Conservation (phyloP, 53 echinoderm and acorn worm species). For the Echinometra lucunter region DNA sequence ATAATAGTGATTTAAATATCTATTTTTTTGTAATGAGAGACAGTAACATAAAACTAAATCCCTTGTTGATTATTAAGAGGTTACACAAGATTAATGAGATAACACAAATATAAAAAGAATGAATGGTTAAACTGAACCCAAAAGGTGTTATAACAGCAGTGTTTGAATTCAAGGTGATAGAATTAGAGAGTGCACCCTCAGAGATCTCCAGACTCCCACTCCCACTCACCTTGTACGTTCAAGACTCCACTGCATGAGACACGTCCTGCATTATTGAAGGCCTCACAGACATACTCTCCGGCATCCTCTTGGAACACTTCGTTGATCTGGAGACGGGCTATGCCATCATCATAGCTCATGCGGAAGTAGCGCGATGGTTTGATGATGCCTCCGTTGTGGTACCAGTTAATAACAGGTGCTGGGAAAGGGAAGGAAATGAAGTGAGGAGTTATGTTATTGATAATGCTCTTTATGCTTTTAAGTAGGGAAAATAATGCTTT, state of each 20-base stretch:
- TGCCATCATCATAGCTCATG: constrained; percentile 88
- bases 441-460: not conserved
- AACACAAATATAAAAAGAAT: constrained; percentile 37
- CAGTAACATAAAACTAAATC: not conserved
- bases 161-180: constrained; percentile 55
- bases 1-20: not conserved
- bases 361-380: constrained; percentile 98
- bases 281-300: constrained; percentile 93
- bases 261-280: constrained; percentile 75
- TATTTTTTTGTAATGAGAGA: not conserved
- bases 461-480: not conserved
- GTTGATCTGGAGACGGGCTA: constrained; percentile 91
- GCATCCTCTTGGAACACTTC: constrained; percentile 97
- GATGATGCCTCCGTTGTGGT: constrained; percentile 91
- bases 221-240: constrained; percentile 92
- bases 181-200: constrained; percentile 56
- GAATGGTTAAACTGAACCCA: constrained; percentile 43
- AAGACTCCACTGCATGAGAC: constrained; percentile 80
- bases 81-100: constrained; percentile 15
- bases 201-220: constrained; percentile 70
- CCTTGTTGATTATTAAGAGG: constrained; percentile 25
- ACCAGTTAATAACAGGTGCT: constrained; percentile 94
- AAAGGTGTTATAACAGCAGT: constrained; percentile 45
- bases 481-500: not conserved
- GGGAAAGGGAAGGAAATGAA: not conserved